Conservation (phyloP, 1,140 invertebrate species). For the Drosophila bocki region DNA sequence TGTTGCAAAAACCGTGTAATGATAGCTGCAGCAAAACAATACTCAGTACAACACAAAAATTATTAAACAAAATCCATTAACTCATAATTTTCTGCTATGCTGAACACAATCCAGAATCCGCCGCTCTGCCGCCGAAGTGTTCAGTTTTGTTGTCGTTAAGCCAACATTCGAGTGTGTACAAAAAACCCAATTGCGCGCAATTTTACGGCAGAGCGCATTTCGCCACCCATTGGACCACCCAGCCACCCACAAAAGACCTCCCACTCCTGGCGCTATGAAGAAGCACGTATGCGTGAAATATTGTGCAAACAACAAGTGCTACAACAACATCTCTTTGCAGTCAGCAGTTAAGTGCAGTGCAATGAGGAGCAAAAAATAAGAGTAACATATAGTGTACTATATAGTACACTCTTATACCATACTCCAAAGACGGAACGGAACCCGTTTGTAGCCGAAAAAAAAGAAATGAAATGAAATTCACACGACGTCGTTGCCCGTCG, state of each 20-base stretch:
- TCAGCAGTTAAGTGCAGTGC: slow-evolving; percentile 48
- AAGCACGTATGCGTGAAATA: slow-evolving; percentile 81
- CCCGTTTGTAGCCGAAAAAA: slow-evolving; percentile 48
- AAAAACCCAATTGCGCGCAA: slow-evolving; percentile 80
- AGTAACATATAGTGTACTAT: slow-evolving; percentile 7
- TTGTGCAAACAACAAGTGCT: slow-evolving; percentile 74
- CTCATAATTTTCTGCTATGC: slow-evolving; percentile 82
- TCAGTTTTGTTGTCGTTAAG: slow-evolving; percentile 78
- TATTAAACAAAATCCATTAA: slow-evolving; percentile 80
- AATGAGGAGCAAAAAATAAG: slow-evolving; percentile 31
- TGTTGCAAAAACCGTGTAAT: slow-evolving; percentile 59
- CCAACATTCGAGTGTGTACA: slow-evolving; percentile 33
- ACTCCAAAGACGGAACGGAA: slow-evolving; percentile 40
- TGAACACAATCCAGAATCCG: slow-evolving; percentile 64
- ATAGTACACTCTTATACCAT: slow-evolving; percentile 11
- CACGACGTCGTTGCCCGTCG: slow-evolving; percentile 48
- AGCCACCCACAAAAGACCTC: slow-evolving; percentile 28
- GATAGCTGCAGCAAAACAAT: slow-evolving; percentile 40
- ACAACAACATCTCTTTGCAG: slow-evolving; percentile 27
- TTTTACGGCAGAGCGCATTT: slow-evolving; percentile 81
- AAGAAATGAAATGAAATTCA: slow-evolving; percentile 57
- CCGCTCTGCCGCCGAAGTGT: slow-evolving; percentile 39
- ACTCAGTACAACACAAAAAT: slow-evolving; percentile 2
- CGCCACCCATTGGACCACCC: slow-evolving; percentile 32
- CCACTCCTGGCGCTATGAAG: slow-evolving; percentile 12